Evolutionary conservation across 92 coral and sea anemone genomes (phyloP), one percentile per base, ranked within the genome.

Genomic region (Scolanthus callimorphus): DNA sequence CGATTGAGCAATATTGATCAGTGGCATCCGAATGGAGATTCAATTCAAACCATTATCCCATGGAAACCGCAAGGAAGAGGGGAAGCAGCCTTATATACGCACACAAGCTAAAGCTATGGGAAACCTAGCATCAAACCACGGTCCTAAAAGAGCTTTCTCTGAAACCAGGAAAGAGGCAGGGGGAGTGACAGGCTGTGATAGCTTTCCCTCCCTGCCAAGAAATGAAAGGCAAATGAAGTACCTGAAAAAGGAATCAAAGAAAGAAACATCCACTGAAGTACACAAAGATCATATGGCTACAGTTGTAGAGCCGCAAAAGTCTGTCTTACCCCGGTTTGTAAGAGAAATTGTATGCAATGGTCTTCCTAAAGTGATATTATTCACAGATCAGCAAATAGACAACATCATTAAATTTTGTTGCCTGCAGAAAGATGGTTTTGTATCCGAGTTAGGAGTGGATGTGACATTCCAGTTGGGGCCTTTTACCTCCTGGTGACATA

Each of bases 121-220:
- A n/a, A n/a, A n/a, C n/a, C n/a, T n/a, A n/a, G n/a, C n/a, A n/a
- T n/a, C n/a, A n/a, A 34, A 34, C 17, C 27, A 52, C 37, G 76
- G 76, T 6, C 65, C 90, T 34, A 78, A 65, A 46, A 58, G 85
- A 41, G 85, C 81, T 11, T 64, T 83, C 8, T 83, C 71, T 27
- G 39, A 61, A 39, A 51, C 73, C 29, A 24, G 30, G 3, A 83
- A 83, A 38, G 77, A 83, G 29, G 81, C 53, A 17, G 85, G 90
- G 13, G 85, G 90, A 11, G 67, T 83, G 3, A 51, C 49, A 24
- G 74, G 52, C 3, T 73, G 65, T 2, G 67, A 58, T n/a, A 83
- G 81, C 47, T 17, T 9, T 2, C 17, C 76, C 1, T 31, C 80
- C 11, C 67, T 82, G 12, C 80, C 85, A 57, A 24, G 76, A 12